A percentile compares a stretch with the other conserved stretches of the same genome.
Conservation (phyloP, 1,140 invertebrate genomes). For the Rhopalosiphum padi region DNA sequence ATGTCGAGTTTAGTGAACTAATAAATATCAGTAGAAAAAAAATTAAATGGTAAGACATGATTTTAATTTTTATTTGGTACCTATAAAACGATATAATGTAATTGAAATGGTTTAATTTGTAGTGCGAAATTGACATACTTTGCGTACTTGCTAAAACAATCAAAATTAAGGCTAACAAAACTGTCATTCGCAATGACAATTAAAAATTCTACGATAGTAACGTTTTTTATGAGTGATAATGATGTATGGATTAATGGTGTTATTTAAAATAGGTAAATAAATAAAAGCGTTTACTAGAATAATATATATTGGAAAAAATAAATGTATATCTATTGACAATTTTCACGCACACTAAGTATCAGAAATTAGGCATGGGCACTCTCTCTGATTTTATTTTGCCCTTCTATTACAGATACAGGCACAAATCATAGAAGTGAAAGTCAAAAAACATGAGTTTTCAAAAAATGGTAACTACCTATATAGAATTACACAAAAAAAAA, state of each 20-base stretch:
- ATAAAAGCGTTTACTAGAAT: not conserved
- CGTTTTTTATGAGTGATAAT: not conserved
- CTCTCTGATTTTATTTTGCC: conserved; percentile 3
- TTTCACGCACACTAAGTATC: not conserved
- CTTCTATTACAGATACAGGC: not conserved
- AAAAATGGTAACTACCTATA: not conserved
- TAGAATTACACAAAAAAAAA: not conserved
- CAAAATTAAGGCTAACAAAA: not conserved
- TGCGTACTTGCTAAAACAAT: not conserved
- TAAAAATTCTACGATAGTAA: not conserved
- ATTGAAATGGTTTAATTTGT: not conserved
- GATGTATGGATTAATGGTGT: not conserved
- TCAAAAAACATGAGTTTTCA: not conserved
- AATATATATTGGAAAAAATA: not conserved
- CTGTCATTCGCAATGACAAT: not conserved
- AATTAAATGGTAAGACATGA: not conserved
- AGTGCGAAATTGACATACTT: conserved; percentile 2
- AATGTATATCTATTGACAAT: not conserved
- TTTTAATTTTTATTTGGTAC: not conserved
- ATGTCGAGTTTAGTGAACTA: not conserved
- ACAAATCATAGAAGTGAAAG: not conserved
- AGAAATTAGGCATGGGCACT: conserved; percentile 3
- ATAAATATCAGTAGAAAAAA: not conserved
- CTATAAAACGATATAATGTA: not conserved
- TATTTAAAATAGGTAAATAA: not conserved